Percentiles rank a stretch among this genome's conserved stretches.
Evolutionary conservation across 2,113 vertebrate species (phyloP).

Genomic region (Galbula dea): DNA sequence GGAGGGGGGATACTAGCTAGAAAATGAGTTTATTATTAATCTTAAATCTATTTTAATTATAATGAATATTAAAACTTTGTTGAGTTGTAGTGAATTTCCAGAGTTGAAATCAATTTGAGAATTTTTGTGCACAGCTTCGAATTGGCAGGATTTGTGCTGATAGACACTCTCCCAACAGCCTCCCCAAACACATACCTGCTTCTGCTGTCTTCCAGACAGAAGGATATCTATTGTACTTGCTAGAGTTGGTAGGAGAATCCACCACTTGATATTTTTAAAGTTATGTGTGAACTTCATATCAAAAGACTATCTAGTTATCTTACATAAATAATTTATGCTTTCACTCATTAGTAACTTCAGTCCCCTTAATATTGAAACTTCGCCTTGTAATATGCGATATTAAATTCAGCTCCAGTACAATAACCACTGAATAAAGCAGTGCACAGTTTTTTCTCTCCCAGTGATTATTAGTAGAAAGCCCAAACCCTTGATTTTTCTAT

Average conservation of each 20-base stretch:
- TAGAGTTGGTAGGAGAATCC: not conserved
- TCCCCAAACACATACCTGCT: not conserved
- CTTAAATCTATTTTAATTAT: not conserved
- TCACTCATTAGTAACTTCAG: constrained; percentile 27
- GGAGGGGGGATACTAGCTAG: not conserved
- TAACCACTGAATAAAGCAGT: constrained; percentile 22
- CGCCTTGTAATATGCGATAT: constrained; percentile 17
- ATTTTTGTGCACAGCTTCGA: not conserved
- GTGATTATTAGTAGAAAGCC: constrained; percentile 52
- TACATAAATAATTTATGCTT: constrained; percentile 48
- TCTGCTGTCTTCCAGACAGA: not conserved
- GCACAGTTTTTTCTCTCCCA: constrained; percentile 20
- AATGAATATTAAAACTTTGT: not conserved
- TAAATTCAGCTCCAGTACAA: constrained; percentile 42
- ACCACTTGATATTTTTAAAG: not conserved
- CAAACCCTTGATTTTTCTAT: constrained; percentile 46
- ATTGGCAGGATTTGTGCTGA: not conserved
- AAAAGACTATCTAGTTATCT: constrained; percentile 1
- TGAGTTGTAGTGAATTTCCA: not conserved
- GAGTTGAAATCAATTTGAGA: not conserved
- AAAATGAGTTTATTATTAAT: not conserved
- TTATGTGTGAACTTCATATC: constrained; percentile 16
- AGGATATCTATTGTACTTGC: not conserved
- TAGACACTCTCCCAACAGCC: not conserved
- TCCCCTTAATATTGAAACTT: constrained; percentile 16